These are phyloP conservation scores for Creontiades dilutus DNA, from an alignment of 2,888 invertebrate genomes.

Conservation along the genomic window DNA sequence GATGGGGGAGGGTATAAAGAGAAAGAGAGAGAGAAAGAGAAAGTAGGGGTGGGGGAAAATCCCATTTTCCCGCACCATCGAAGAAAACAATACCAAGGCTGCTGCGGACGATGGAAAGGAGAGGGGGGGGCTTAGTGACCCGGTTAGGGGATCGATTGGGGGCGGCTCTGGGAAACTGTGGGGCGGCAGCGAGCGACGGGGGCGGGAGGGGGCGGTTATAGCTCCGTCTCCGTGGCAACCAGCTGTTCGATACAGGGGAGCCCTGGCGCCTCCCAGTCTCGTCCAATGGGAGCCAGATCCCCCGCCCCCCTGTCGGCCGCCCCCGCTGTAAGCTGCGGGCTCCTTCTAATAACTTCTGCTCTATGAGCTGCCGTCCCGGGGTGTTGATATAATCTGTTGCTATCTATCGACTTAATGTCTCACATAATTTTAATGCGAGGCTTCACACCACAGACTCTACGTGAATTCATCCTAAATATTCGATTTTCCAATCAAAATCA, in stretches of 20 bases:
- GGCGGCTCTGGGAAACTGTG: not conserved
- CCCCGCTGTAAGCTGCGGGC: too few relatives aligned
- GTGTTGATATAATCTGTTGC: too few relatives aligned
- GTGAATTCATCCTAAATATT: too few relatives aligned
- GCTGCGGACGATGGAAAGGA: constrained; percentile 7
- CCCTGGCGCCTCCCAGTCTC: constrained; percentile 63
- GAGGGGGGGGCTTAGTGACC: constrained; percentile 56
- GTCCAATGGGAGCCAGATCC: constrained; percentile 64
- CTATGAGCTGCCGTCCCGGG: not conserved
- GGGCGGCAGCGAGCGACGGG: not conserved
- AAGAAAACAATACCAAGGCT: constrained; percentile 36
- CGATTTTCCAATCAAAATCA: too few relatives aligned
- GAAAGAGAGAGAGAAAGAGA: constrained; percentile 4
- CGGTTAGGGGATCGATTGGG: constrained; percentile 68
- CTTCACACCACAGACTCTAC: too few relatives aligned
- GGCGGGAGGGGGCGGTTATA: constrained; percentile 40
- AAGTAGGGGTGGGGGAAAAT: not conserved
- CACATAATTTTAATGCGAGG: too few relatives aligned
- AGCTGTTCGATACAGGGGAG: constrained; percentile 66
- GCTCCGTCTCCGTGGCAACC: constrained; percentile 59
- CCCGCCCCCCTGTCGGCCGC: not conserved
- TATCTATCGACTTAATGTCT: too few relatives aligned
- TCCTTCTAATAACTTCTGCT: not conserved
- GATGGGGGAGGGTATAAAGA: too few relatives aligned
- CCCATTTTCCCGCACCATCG: constrained; percentile 9